Conservation (phyloP, 2,113 vertebrate genomes). For the Lucifuga dentata region DNA sequence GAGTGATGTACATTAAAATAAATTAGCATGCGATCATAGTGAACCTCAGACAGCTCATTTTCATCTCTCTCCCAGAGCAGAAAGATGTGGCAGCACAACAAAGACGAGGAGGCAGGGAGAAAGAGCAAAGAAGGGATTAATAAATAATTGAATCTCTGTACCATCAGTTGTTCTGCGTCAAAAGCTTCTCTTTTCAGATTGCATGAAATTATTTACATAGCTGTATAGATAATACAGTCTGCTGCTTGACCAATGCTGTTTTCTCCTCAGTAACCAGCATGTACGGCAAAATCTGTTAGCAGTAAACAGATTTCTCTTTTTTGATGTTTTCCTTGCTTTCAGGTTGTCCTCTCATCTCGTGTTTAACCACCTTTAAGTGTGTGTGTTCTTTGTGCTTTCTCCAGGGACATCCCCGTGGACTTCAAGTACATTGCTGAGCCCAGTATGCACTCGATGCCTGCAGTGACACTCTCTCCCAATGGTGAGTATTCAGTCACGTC, state of each 20-base stretch:
- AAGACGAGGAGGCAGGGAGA: constrained; percentile 1
- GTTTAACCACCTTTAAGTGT: constrained; percentile 27
- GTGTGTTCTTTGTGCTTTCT: constrained; percentile 54
- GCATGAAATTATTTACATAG: constrained; percentile 20
- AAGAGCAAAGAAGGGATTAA: constrained; percentile 10
- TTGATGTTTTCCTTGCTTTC: constrained; percentile 1
- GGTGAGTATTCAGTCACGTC: constrained; percentile 82
- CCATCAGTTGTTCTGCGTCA: constrained; percentile 18
- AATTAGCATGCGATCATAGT: too few species aligned
- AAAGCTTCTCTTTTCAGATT: constrained; percentile 27
- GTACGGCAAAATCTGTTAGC: neutral
- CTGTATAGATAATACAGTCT: neutral
- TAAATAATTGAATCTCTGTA: constrained; percentile 43
- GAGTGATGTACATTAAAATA: neutral
- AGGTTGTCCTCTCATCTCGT: constrained; percentile 8
- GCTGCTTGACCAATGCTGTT: neutral
- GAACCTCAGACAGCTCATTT: constrained; percentile 13
- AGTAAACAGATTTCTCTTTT: constrained; percentile 21
- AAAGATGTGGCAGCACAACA: constrained; percentile 10
- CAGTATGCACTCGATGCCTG: constrained; percentile 99
- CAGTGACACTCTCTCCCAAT: constrained; percentile 97
- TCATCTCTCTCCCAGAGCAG: constrained; percentile 1
- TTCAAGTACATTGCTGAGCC: constrained; percentile 99
- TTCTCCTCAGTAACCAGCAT: constrained; percentile 13
- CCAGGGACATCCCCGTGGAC: constrained; percentile 99